Evolutionary conservation across 1,140 invertebrate genomes (phyloP), one percentile per base, ranked within the genome.

Genomic region (Mya arenaria): DNA sequence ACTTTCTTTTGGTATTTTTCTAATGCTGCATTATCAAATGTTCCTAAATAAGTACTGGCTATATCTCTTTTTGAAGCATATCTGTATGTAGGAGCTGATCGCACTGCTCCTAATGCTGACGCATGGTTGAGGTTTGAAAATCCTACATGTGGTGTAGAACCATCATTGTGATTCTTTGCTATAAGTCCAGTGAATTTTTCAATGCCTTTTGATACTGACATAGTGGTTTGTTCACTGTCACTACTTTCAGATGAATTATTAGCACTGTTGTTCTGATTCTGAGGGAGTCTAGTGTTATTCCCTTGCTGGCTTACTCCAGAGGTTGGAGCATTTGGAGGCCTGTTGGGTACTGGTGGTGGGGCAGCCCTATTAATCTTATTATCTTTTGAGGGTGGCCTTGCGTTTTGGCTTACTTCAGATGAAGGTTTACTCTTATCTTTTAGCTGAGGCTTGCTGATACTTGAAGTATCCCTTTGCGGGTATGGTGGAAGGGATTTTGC

Each of bases 31-130:
- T 71, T 83, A 56, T 89, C 87, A 58, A 90, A 77, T 23, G 84
- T 77, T 34, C 85, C 85, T 86, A 91, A 91, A 83, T 93, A 93
- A 5, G 91, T 92, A 78, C 92, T 92, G 44, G 91, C 88, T 56
- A 93, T 93, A 36, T 90, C 88, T 84, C 89, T 93, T 71, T 91
- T 91, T 8, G 92, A 88, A 19, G 92, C 92, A 86, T 92, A 93
- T 69, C 91, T 91, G 69, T 88, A 87, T 32, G 86, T 86, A 30
- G 86, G 79, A 56, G 62, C 65, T 34, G 79, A 44, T 36, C 58
- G n/a, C 0, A 63, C 56, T 10, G 56, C 56, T 0, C 66, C 66
- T 1, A 73, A 17, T 48, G 71, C 79, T 17, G 79, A 73, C 30
- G 79, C 79, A 73, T 82, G 79, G 30, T 82, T 82, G 2, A 82